phyloP scores from a whole-genome alignment of 1,140 invertebrate genomes.

The Drosophila rhopaloa region DNA sequence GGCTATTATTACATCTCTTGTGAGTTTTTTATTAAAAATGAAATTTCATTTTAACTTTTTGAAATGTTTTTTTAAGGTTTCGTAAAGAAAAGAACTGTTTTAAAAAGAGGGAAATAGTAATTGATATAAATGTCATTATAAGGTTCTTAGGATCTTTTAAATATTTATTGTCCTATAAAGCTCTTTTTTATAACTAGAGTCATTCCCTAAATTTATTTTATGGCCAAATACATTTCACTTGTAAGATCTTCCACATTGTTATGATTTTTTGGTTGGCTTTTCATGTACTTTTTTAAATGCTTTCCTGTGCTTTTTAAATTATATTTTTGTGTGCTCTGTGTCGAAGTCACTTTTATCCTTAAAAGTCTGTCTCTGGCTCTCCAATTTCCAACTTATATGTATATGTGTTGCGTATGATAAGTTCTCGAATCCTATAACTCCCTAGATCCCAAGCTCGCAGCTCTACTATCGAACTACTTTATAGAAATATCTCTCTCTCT shows the following conservation, averaged over 20 bases:
- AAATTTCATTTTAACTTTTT: neutral
- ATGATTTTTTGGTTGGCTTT: constrained; percentile 1
- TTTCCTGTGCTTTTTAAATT: constrained; percentile 25
- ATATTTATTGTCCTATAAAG: no score
- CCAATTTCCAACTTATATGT: neutral
- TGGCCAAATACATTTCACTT: neutral
- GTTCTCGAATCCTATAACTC: constrained; percentile 7
- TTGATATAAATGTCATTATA: no score
- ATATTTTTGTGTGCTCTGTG: constrained; percentile 28
- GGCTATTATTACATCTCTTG: no score
- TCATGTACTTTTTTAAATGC: neutral
- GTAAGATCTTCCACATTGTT: neutral
- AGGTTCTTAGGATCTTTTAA: no score
- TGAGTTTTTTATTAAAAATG: no score
- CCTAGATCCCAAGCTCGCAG: constrained; percentile 21
- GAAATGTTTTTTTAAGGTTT: no score
- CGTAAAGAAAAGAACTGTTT: no score
- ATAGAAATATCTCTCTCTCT: constrained; percentile 6
- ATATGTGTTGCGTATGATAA: constrained; percentile 3
- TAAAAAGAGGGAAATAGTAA: no score
- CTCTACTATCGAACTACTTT: constrained; percentile 33
- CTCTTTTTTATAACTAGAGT: no score
- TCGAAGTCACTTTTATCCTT: constrained; percentile 1
- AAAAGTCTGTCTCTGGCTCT: neutral
- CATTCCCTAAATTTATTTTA: neutral